These are phyloP conservation scores for Denticeps clupeoides DNA, from an alignment of 2,797 vertebrate genomes.

Conservation along the genomic window DNA sequence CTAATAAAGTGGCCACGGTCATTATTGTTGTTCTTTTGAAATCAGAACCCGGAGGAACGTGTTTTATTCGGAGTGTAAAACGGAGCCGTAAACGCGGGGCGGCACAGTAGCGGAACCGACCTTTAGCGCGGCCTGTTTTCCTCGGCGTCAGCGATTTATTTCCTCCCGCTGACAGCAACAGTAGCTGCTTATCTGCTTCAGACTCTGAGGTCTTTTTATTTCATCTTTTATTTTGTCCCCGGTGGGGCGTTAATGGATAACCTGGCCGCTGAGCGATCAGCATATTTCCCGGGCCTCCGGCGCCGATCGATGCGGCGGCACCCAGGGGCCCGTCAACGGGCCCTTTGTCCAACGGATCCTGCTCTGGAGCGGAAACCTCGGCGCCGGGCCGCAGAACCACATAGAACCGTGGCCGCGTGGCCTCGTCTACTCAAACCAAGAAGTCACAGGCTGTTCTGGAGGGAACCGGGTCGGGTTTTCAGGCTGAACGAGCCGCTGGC, in stretches of 20 bases:
- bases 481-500: constrained; percentile 44
- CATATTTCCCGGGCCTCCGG: constrained; percentile 56
- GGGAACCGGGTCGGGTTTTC: constrained; percentile 30
- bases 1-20: too few species aligned
- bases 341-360: too few species aligned
- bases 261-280: constrained; percentile 48
- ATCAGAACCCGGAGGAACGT: too few species aligned
- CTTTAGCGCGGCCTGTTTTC: constrained; percentile 41
- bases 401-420: too few species aligned
- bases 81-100: constrained; percentile 32
- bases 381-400: too few species aligned
- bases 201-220: constrained; percentile 41
- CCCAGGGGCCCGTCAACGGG: too few species aligned
- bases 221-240: constrained; percentile 30
- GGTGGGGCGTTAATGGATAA: constrained; percentile 63
- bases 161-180: constrained; percentile 44
- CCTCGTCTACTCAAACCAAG: too few species aligned
- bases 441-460: too few species aligned
- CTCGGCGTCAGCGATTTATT: constrained; percentile 54
- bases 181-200: constrained; percentile 55
- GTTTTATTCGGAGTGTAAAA: constrained; percentile 32
- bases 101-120: constrained; percentile 44
- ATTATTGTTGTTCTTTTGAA: too few species aligned
- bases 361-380: too few species aligned
- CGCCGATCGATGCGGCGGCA: constrained; percentile 44